phyloP scores from a whole-genome alignment of 2,888 invertebrate genomes.

The Cremastobaeus sp. region DNA sequence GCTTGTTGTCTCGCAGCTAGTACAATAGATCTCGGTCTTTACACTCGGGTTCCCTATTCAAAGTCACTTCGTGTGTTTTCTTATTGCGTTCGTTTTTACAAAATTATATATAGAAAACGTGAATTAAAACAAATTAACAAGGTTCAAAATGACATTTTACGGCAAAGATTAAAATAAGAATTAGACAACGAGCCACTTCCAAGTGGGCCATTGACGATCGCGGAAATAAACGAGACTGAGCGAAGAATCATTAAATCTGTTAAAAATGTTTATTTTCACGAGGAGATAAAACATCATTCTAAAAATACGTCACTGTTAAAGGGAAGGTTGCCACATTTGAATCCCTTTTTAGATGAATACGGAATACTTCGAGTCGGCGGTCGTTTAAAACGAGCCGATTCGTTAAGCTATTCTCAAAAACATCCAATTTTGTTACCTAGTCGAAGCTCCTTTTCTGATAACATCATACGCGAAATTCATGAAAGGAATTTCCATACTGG shows the following conservation, averaged over 20 bases:
- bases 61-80: neutral
- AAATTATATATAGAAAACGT: neutral
- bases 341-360: neutral
- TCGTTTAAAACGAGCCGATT: neutral
- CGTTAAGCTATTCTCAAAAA: too few species aligned
- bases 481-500: too few species aligned
- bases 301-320: too few species aligned
- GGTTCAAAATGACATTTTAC: neutral
- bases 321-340: conserved; percentile 46
- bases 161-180: neutral
- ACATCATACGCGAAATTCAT: too few species aligned
- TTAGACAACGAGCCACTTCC: too few species aligned
- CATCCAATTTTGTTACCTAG: too few species aligned
- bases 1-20: conserved; percentile 5
- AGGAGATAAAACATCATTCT: too few species aligned
- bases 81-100: conserved; percentile 1
- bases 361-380: conserved; percentile 1
- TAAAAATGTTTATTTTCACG: too few species aligned
- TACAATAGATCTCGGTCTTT: neutral
- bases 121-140: neutral
- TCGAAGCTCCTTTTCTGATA: too few species aligned
- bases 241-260: too few species aligned
- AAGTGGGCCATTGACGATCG: too few species aligned
- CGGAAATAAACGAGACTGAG: too few species aligned
- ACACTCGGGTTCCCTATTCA: neutral